Conservation (phyloP, 2,113 vertebrate species). For the Myrmophylax atrothorax region DNA sequence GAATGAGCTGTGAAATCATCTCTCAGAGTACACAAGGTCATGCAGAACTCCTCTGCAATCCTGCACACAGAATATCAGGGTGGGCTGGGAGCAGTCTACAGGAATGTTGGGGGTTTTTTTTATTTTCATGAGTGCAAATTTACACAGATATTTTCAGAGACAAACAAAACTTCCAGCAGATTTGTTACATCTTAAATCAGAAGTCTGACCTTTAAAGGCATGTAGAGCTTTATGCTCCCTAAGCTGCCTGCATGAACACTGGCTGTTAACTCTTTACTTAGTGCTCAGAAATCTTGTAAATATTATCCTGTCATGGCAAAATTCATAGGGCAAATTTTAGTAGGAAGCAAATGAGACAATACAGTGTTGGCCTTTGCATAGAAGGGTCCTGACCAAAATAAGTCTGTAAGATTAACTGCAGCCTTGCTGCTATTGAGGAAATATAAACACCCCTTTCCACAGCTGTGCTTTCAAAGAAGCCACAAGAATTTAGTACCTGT, state of each 20-base stretch:
- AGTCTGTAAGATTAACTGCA: not conserved
- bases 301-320: not conserved
- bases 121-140: not conserved
- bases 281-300: not conserved
- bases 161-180: not conserved
- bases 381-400: not conserved
- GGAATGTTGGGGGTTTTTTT: not conserved
- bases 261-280: not conserved
- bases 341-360: not conserved
- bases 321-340: not conserved
- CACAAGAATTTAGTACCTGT: not conserved
- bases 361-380: not conserved
- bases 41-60: not conserved
- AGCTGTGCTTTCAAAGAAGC: not conserved
- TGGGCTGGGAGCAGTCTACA: not conserved
- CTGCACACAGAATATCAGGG: not conserved
- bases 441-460: not conserved
- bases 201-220: constrained; percentile 23
- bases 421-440: not conserved
- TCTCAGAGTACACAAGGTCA: not conserved
- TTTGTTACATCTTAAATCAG: not conserved
- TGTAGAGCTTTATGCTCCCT: not conserved
- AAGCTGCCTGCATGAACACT: not conserved
- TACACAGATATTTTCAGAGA: constrained; percentile 45
- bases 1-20: constrained; percentile 37